Conservation (phyloP, 2,888 invertebrate genomes). For the Cyclophora albipunctata region DNA sequence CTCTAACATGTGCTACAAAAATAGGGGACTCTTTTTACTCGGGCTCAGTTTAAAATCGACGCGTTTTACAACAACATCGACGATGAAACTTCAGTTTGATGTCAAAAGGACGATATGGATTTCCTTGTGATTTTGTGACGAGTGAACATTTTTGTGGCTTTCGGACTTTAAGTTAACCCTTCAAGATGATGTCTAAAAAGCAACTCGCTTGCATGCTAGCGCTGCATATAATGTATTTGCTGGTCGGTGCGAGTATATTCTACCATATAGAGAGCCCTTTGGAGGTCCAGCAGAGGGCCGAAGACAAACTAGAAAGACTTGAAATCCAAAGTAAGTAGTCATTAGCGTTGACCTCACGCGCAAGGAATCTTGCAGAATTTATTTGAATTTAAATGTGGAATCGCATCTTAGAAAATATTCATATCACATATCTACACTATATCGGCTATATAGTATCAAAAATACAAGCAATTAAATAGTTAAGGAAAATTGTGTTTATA, state of each 20-base stretch:
- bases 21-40: slow-evolving; percentile 25
- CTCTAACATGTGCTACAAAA: slow-evolving; percentile 40
- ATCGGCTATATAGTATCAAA: too few relatives aligned
- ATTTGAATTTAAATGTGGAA: slow-evolving; percentile 7
- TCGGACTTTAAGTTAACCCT: slow-evolving; percentile 26
- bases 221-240: slow-evolving; percentile 83
- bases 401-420: not conserved
- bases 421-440: too few relatives aligned
- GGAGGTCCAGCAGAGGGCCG: slow-evolving; percentile 77
- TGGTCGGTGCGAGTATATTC: slow-evolving; percentile 90
- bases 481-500: too few relatives aligned
- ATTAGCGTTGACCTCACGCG: slow-evolving; percentile 15
- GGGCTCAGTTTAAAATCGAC: slow-evolving; percentile 28
- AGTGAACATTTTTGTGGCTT: slow-evolving; percentile 12
- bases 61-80: slow-evolving; percentile 32
- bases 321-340: slow-evolving; percentile 81
- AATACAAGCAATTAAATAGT: too few relatives aligned
- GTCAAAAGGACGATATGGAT: slow-evolving; percentile 46
- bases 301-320: slow-evolving; percentile 77
- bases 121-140: slow-evolving; percentile 38
- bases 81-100: slow-evolving; percentile 31
- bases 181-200: slow-evolving; percentile 85
- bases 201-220: slow-evolving; percentile 85
- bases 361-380: slow-evolving; percentile 6
- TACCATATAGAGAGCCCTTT: slow-evolving; percentile 86